Percentiles rank a stretch among this genome's conserved stretches.
Evolutionary conservation across 2,113 vertebrate genomes (phyloP).

Genomic region (Arvicanthis niloticus): DNA sequence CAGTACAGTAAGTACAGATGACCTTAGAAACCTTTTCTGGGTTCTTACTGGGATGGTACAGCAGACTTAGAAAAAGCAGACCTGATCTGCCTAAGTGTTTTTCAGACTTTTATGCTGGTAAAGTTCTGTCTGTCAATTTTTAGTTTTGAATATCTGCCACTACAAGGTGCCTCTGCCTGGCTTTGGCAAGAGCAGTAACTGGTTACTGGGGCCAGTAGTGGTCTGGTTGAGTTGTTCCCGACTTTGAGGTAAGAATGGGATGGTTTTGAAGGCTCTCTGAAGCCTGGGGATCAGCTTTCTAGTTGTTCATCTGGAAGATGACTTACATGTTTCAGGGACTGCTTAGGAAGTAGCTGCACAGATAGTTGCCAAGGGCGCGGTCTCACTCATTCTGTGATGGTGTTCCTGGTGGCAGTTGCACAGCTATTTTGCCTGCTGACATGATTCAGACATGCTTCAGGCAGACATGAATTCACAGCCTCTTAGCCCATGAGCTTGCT

Average conservation of each 20-base stretch:
- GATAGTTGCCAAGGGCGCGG: background rate
- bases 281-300: background rate
- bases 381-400: rapidly evolving
- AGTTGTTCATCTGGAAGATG: background rate
- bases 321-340: background rate
- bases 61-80: background rate
- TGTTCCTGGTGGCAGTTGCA: background rate
- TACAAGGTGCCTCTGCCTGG: background rate
- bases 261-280: rapidly evolving
- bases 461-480: background rate
- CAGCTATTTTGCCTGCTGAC: background rate
- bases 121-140: background rate
- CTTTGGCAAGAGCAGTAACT: background rate
- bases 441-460: background rate
- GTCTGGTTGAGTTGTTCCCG: background rate
- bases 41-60: background rate
- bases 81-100: background rate
- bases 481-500: background rate
- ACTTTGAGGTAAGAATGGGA: background rate
- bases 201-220: background rate
- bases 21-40: background rate
- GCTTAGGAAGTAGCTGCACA: background rate
- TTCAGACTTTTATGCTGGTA: background rate
- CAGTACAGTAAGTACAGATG: conserved; percentile 90
- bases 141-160: background rate